Percentiles rank a stretch among this genome's conserved stretches.
Conservation (phyloP, 2,113 vertebrate species). For the Platycercus adscitus region DNA sequence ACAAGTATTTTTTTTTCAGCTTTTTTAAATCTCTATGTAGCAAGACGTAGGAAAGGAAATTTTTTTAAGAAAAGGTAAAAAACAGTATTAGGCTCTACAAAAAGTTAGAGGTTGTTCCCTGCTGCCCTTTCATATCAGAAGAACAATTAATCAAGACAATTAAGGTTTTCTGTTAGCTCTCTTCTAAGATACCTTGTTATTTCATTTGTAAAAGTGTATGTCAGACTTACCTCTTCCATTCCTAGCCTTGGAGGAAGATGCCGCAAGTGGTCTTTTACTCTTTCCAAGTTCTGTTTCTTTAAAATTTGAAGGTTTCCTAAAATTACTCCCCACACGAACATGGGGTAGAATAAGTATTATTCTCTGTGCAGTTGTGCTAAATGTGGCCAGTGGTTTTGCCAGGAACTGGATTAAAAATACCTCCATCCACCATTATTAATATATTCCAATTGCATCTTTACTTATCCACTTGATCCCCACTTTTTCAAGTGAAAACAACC, state of each 20-base stretch:
- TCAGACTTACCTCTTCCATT: conserved; percentile 42
- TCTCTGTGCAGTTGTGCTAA: not conserved
- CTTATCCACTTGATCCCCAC: not conserved
- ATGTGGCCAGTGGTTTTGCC: not conserved
- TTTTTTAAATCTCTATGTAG: conserved; percentile 65
- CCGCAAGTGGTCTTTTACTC: not conserved
- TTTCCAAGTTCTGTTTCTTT: conserved; percentile 1
- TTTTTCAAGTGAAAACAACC: not conserved
- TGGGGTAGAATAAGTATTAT: not conserved
- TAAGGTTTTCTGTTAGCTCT: not conserved
- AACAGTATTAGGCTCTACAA: conserved; percentile 58
- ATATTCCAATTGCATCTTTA: not conserved
- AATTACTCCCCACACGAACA: not conserved
- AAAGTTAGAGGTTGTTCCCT: conserved; percentile 35
- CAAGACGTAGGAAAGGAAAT: conserved; percentile 67
- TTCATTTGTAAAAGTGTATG: not conserved
- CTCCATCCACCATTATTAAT: not conserved
- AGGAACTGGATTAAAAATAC: not conserved
- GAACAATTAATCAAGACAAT: conserved; percentile 14
- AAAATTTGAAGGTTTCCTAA: not conserved
- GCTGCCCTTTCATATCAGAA: conserved; percentile 21
- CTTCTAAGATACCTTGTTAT: conserved; percentile 4
- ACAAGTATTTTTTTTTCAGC: conserved; percentile 37
- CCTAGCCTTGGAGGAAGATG: not conserved
- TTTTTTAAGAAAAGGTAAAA: conserved; percentile 37